These are phyloP conservation scores for Menura novaehollandiae DNA, from an alignment of 2,113 vertebrate species.

Conservation along the genomic window DNA sequence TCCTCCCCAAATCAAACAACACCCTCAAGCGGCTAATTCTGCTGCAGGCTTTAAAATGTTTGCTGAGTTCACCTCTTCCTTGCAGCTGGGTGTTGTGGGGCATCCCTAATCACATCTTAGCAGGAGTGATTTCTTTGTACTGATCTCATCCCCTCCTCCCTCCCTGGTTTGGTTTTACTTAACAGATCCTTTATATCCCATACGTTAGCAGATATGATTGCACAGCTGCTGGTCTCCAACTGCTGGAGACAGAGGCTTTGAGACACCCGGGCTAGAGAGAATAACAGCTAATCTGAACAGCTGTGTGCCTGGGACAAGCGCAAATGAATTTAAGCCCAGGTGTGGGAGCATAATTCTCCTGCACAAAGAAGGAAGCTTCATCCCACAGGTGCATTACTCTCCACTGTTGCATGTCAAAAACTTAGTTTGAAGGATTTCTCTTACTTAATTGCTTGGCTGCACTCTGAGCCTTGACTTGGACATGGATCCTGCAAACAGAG, in stretches of 20 bases:
- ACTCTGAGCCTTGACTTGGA: background rate
- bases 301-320: constrained; percentile 28
- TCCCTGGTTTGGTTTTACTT: background rate
- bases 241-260: constrained; percentile 41
- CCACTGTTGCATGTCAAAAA: constrained; percentile 8
- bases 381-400: background rate
- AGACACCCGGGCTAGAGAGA: background rate
- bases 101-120: constrained; percentile 30
- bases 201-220: constrained; percentile 39
- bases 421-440: constrained; percentile 17
- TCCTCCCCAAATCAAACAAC: background rate
- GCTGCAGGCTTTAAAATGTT: constrained; percentile 20
- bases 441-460: background rate
- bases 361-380: background rate
- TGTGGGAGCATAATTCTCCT: constrained; percentile 30
- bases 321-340: constrained; percentile 42
- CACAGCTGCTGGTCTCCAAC: constrained; percentile 32
- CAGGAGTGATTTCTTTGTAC: background rate
- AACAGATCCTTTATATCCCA: constrained; percentile 40
- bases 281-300: constrained; percentile 49
- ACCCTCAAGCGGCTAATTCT: constrained; percentile 9
- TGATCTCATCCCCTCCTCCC: background rate
- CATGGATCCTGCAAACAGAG: background rate
- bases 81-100: background rate
- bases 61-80: constrained; percentile 40